Evolutionary conservation across 2,797 vertebrate genomes (phyloP).

Genomic region (Sebastes cheni): DNA sequence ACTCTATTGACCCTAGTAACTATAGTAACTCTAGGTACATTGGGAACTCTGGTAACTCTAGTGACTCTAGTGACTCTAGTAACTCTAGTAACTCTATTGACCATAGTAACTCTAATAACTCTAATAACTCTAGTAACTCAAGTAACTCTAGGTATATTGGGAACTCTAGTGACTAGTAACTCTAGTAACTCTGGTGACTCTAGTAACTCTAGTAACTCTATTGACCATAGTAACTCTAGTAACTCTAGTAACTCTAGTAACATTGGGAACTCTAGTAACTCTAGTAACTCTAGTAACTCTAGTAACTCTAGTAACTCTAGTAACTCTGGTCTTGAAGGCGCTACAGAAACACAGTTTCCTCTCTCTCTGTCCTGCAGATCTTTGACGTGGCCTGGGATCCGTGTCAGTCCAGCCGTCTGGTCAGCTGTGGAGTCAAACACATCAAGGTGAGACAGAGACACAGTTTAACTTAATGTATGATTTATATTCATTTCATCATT

Average conservation of each 20-base stretch:
- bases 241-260: fast-evolving
- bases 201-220: no score
- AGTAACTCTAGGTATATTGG: no score
- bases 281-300: not conserved
- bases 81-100: no score
- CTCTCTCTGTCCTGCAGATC: conserved; percentile 82
- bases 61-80: not conserved
- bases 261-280: not conserved
- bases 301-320: not conserved
- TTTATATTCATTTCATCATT: not conserved
- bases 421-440: conserved; percentile 98
- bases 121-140: not conserved
- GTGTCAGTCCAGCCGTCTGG: conserved; percentile 87
- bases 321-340: not conserved
- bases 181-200: not conserved
- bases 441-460: conserved; percentile 89
- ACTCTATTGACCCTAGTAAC: not conserved
- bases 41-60: not conserved
- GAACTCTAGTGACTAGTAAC: not conserved
- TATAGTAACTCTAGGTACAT: not conserved
- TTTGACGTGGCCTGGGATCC: conserved; percentile 97
- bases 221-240: fast-evolving
- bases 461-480: not conserved
- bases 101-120: not conserved
- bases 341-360: not conserved